Evolutionary conservation across 2,888 invertebrate species (phyloP).

Genomic region (Drosophila vallismaia): DNA sequence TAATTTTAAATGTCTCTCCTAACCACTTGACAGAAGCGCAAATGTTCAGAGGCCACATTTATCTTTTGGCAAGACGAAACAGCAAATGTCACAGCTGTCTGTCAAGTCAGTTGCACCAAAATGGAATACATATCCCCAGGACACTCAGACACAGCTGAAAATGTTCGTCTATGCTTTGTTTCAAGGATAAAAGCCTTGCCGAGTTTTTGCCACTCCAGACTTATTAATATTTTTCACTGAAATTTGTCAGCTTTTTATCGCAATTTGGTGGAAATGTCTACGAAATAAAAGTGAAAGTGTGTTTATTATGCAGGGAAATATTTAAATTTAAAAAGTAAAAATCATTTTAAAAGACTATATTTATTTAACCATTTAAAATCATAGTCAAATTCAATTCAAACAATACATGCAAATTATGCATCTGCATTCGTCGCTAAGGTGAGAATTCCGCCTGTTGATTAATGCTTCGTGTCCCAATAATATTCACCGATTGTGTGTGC

Average conservation of each 20-base stretch:
- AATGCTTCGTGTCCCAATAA: conserved; percentile 43
- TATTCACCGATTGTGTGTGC: conserved; percentile 39
- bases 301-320: no score
- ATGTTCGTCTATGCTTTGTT: conserved; percentile 43
- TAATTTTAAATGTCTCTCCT: conserved; percentile 25
- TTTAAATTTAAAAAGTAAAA: no score
- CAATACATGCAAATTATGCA: conserved; percentile 20
- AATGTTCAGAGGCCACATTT: conserved; percentile 30
- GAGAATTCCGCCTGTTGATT: conserved; percentile 38
- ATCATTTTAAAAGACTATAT: no score
- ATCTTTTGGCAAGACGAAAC: conserved; percentile 38
- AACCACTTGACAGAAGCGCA: conserved; percentile 27
- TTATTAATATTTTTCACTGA: conserved; percentile 40
- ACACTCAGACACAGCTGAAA: conserved; percentile 49
- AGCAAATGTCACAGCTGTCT: conserved; percentile 65
- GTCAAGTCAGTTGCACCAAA: conserved; percentile 47
- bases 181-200: conserved; percentile 64
- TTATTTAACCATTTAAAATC: background rate
- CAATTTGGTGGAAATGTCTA: conserved; percentile 12
- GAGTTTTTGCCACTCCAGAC: conserved; percentile 17
- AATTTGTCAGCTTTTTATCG: conserved; percentile 68
- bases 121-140: conserved; percentile 27
- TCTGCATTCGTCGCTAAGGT: conserved; percentile 50
- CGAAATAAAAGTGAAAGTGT: conserved; percentile 32
- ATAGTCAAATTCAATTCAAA: background rate